Base-by-base conservation (phyloP, 2,888 invertebrate species). In the Girardia tigrina region DNA sequence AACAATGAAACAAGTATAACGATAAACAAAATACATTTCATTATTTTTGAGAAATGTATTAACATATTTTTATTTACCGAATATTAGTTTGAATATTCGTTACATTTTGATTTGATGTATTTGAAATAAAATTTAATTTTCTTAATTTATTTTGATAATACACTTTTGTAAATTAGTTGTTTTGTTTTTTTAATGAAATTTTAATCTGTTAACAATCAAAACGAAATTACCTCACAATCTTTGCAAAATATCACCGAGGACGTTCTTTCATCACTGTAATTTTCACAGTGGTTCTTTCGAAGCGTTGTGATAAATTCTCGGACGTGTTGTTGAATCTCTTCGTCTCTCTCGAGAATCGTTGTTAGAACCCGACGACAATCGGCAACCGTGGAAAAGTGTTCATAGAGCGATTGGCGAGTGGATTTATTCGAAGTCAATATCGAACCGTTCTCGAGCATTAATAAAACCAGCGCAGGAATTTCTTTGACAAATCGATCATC, bases 241-340 rank as follows among this genome's bases (percentile, higher is more conserved):
- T 56, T 4, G 23, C 56, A 56, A 56, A 56, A 56, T 56, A 56
- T 56, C 56, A 56, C 56, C 56, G 56, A 56, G 23, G 56, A 56
- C n/a, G n/a, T 56, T n/a, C 56, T 4, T 56, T 4, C n/a, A 20
- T 56, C 56, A 56, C 8, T 12, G 4, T 16, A 2, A 2, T 56
- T 23, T 56, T 6, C 4, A 56, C 56, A 56, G n/a, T 56, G 56
- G 23, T 56, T 56, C 23, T 56, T 56, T n/a, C 4, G 56, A 56
- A 56, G 56, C 4, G 56, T 56, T 56, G n/a, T 23, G 6, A 8
- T n/a, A 56, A 56, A 56, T 56, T 23, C 23, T 56, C n/a, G 6
- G 23, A 56, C 56, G 23, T 56, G 6, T 20, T 23, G n/a, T 56
- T 56, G 20, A 56, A 56, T 56, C 23, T n/a, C n/a, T 12, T 8